These are phyloP conservation scores for Syngnathus acus DNA, from an alignment of 2,797 vertebrate genomes.

Conservation along the genomic window DNA sequence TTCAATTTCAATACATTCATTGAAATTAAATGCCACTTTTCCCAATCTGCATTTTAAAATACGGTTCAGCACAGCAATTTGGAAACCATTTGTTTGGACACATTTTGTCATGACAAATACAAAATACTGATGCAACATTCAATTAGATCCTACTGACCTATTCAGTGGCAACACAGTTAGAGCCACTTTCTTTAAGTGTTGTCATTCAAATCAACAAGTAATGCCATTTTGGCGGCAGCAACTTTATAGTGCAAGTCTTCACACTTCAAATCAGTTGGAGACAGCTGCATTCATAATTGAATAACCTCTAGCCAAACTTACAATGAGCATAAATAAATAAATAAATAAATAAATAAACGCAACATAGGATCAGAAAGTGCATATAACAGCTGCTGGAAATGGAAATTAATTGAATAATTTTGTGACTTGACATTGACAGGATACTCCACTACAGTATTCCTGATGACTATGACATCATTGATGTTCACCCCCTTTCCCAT, in stretches of 20 bases:
- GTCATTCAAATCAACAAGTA: not conserved
- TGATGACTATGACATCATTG: not conserved
- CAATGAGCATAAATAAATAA: too few species aligned
- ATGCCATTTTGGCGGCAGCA: not conserved
- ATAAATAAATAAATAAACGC: not conserved
- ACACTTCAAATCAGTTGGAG: not conserved
- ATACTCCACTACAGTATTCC: not conserved
- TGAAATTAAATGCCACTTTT: not conserved
- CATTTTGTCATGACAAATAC: not conserved
- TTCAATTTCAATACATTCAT: slow-evolving; percentile 1
- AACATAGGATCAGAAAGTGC: not conserved
- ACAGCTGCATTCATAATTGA: not conserved
- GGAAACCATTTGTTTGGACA: not conserved
- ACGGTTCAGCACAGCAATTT: not conserved
- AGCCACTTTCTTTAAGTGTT: not conserved
- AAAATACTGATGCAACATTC: not conserved
- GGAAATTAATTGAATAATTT: not conserved
- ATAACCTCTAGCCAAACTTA: not conserved
- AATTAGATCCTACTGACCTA: not conserved
- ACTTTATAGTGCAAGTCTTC: slow-evolving; percentile 1
- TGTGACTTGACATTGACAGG: not conserved
- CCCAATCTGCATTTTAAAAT: not conserved
- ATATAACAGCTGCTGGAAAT: not conserved
- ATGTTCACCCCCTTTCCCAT: not conserved
- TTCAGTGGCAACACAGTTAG: not conserved